These are phyloP conservation scores for Hyposoter dolosus DNA, from an alignment of 2,888 invertebrate species.

Conservation along the genomic window DNA sequence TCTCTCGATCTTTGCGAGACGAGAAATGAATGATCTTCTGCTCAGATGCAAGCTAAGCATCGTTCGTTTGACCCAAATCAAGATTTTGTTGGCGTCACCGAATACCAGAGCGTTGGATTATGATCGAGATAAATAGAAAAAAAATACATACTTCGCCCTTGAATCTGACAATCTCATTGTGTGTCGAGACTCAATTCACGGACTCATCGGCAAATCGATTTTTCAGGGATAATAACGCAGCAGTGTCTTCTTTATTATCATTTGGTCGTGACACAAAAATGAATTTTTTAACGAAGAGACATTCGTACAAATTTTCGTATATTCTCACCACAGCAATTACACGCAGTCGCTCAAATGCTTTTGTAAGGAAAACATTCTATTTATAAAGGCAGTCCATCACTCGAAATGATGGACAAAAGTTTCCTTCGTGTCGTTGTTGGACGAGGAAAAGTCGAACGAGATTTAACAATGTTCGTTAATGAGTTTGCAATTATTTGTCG, in stretches of 20 bases:
- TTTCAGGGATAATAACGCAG: not conserved
- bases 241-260: not conserved
- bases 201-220: not conserved
- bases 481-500: not conserved
- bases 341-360: not conserved
- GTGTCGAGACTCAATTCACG: conserved; percentile 2
- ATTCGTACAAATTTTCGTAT: not conserved
- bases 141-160: conserved; percentile 16
- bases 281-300: not conserved
- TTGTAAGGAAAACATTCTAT: not conserved
- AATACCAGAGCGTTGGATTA: conserved; percentile 33
- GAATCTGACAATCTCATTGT: conserved; percentile 6
- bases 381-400: not conserved
- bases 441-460: not conserved
- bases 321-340: not conserved
- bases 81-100: conserved; percentile 25
- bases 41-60: not conserved
- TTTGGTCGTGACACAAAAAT: not conserved
- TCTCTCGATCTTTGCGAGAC: not conserved
- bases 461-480: not conserved
- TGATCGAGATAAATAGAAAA: conserved; percentile 32
- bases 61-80: conserved; percentile 45
- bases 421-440: not conserved
- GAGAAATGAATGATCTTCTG: not conserved
- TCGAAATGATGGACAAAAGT: not conserved